phyloP scores from a whole-genome alignment of 2,888 invertebrate genomes.

The Rhyacophila evoluta region DNA sequence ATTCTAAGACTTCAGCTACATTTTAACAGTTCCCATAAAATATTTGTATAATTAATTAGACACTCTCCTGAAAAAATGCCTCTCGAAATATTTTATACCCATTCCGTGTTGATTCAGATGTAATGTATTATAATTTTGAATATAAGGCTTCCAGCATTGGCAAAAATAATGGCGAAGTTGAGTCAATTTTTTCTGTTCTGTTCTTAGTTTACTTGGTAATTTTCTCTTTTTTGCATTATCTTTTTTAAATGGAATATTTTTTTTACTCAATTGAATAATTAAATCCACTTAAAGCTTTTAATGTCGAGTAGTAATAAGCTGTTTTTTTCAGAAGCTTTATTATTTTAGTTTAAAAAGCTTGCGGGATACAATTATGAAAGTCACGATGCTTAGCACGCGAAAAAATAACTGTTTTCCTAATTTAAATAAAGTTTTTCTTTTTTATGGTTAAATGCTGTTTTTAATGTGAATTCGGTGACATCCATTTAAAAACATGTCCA shows the following conservation, averaged over 20 bases:
- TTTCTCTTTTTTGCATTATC: background rate
- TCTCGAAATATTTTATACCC: too few species aligned
- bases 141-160: background rate
- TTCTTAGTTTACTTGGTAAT: background rate
- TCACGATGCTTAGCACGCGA: background rate
- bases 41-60: too few species aligned
- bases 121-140: too few species aligned
- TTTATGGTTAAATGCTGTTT: background rate
- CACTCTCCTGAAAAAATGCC: too few species aligned
- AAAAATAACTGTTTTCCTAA: background rate
- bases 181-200: background rate
- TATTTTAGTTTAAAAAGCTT: background rate
- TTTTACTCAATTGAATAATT: background rate
- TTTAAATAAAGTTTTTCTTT: background rate
- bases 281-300: slow-evolving; percentile 6
- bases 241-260: background rate
- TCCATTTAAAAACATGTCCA: background rate
- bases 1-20: too few species aligned
- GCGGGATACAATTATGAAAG: background rate
- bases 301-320: background rate
- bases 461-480: background rate
- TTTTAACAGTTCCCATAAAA: too few species aligned
- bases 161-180: background rate
- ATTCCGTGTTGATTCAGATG: too few species aligned
- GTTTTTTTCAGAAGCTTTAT: background rate